Evolutionary conservation across 2,888 invertebrate genomes (phyloP).

Genomic region (Arctia plantaginis): DNA sequence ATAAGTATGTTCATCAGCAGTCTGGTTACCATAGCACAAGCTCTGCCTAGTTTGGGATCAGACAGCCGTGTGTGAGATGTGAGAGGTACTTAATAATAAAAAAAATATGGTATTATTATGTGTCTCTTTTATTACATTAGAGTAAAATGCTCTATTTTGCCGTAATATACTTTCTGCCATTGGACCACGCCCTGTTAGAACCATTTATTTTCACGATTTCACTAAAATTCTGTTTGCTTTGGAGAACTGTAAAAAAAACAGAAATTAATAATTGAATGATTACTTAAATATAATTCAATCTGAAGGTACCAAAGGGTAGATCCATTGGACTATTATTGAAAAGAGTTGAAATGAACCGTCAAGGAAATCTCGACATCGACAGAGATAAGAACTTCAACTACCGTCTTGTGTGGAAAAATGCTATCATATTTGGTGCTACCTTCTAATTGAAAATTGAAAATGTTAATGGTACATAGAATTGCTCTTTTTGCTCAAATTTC

Average conservation of each 20-base stretch:
- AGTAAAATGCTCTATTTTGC: too few relatives aligned
- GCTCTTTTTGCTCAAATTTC: conserved; percentile 14
- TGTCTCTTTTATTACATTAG: too few relatives aligned
- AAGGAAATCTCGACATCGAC: neutral
- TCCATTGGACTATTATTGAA: neutral
- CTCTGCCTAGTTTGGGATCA: too few relatives aligned
- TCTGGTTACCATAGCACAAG: too few relatives aligned
- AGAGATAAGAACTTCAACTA: neutral
- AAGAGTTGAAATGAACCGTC: too few relatives aligned
- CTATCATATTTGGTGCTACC: neutral
- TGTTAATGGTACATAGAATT: neutral
- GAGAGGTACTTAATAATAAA: too few relatives aligned
- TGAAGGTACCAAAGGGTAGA: neutral
- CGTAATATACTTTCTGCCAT: neutral
- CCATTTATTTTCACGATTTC: neutral
- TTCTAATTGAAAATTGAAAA: neutral
- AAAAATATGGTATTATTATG: too few relatives aligned
- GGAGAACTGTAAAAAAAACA: neutral
- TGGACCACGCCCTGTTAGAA: neutral
- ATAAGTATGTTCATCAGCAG: too few relatives aligned
- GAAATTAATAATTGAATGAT: neutral
- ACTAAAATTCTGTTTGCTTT: neutral
- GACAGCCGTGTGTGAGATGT: too few relatives aligned
- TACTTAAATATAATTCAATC: neutral
- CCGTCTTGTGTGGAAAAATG: neutral